Base-by-base conservation (phyloP, 1,140 invertebrate species). In the Megalopta genalis region DNA sequence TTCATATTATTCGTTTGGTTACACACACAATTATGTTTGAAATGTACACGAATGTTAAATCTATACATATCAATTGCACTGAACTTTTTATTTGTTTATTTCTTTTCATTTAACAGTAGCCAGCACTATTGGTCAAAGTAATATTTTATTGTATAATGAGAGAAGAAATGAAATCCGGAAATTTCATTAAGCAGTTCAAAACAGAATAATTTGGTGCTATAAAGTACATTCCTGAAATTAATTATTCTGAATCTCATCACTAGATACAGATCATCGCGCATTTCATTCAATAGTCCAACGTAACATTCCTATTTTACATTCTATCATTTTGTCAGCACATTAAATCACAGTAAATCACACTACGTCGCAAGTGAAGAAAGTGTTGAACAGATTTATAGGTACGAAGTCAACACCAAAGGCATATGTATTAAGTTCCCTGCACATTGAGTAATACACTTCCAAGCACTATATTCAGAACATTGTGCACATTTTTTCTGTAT, bases 311-410 rank as follows among this genome's bases (percentile, higher is more conserved):
- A 25, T 80, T 71, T 59, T 69, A 57, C 37, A 69, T 72, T 57
- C 42, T 64, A 1, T 49, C 46, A 54, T 63, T 8, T 49, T 52
- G 32, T 57, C 23, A 60, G 59, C 82, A 80, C 42, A 54, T 9
- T 57, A 57, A 57, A 57, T 64, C 82, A 80, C 42, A 54, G 9
- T 57, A 57, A 57, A 57, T 64, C 32, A 57, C 54, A 57, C n/a
- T 77, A 77, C 10, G 10, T 42, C 16, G 2, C 37, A 57, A 54
- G 21, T 74, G 42, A 59, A 52, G 49, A 46, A 80, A 65, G 82
- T 85, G 77, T 77, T 71, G 84, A 85, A 84, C 5, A 70, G 21
- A 75, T 32, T 21, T 64, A 57, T 64, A 25, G n/a, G 0, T 42
- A 54, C 27, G 42, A 10, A 72, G 25, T 6, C 18, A 60, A 46